Evolutionary conservation across 2,888 invertebrate genomes (phyloP).

Genomic region (Helleia helle): DNA sequence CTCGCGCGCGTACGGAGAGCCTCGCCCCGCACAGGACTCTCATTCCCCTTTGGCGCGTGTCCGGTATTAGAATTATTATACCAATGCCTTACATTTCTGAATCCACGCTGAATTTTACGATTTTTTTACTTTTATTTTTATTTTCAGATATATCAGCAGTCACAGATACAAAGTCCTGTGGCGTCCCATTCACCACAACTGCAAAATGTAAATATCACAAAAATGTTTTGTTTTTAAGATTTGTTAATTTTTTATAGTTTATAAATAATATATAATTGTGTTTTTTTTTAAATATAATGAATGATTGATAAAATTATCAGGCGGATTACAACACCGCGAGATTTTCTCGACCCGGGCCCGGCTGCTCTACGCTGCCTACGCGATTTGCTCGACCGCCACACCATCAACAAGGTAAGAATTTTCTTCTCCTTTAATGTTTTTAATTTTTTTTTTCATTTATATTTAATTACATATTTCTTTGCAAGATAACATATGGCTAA

Average conservation of each 20-base stretch:
- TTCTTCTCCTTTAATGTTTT: no score
- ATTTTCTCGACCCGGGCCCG: constrained; percentile 57
- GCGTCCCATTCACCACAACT: constrained; percentile 64
- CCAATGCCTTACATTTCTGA: no score
- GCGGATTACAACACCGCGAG: constrained; percentile 49
- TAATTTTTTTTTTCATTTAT: no score
- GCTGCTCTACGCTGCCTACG: constrained; percentile 57
- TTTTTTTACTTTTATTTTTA: no score
- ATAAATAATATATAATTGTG: no score
- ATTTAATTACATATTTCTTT: no score
- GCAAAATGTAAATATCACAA: constrained; percentile 46
- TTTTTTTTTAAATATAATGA: no score
- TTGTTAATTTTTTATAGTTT: background rate
- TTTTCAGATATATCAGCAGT: constrained; percentile 63
- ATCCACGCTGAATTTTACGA: no score
- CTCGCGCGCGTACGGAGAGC: no score
- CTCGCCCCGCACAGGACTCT: no score
- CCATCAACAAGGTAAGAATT: constrained; percentile 53
- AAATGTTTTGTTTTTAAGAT: background rate
- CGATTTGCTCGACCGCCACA: constrained; percentile 62
- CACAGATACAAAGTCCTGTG: constrained; percentile 65
- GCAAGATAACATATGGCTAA: background rate
- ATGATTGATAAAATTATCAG: constrained; percentile 27
- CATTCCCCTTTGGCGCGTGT: no score
- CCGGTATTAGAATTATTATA: no score